Base-by-base conservation (phyloP, 2,113 vertebrate species). In the Nansenia antarctica region DNA sequence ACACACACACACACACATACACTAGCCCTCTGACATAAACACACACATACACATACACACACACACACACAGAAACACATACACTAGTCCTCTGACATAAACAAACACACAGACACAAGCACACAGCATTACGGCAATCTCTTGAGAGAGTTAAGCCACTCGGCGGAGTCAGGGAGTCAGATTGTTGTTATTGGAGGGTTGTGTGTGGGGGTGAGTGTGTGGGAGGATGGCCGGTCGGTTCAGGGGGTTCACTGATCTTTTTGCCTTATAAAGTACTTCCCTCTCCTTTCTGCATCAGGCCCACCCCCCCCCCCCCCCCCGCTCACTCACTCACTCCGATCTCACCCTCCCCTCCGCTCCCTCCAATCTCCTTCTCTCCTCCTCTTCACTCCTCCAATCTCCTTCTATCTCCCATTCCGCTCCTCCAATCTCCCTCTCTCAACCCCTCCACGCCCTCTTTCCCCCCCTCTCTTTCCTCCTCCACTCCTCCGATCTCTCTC, bases 1-100 rank as follows among this genome's bases (percentile, higher is more conserved):
- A 39, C 34, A 62, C 34, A 63, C n/a, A 63, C 34, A 26, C 61
- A 42, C 35, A 45, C 62, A 42, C 35, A 27, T 18, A 27, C 62
- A 64, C 62, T 4, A 6, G n/a, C n/a, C n/a, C n/a, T n/a, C n/a
- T n/a, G n/a, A n/a, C n/a, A n/a, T n/a, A n/a, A n/a, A n/a, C n/a
- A n/a, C n/a, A n/a, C n/a, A n/a, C n/a, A n/a, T n/a, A n/a, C n/a
- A n/a, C n/a, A n/a, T n/a, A n/a, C n/a, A n/a, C n/a, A n/a, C n/a
- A n/a, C n/a, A n/a, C n/a, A n/a, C n/a, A n/a, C n/a, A n/a, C n/a
- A n/a, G n/a, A n/a, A n/a, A n/a, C n/a, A 11, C 61, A 9, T 27
- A 45, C 20, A 45, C 22, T 24, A 6, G 26, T 20, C 5, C 37
- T 31, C 4, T 18, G 11, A 7, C 57, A 32, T 20, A 5, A 37